These are phyloP conservation scores for Chionomys nivalis DNA, from an alignment of 2,113 vertebrate genomes.

Conservation along the genomic window DNA sequence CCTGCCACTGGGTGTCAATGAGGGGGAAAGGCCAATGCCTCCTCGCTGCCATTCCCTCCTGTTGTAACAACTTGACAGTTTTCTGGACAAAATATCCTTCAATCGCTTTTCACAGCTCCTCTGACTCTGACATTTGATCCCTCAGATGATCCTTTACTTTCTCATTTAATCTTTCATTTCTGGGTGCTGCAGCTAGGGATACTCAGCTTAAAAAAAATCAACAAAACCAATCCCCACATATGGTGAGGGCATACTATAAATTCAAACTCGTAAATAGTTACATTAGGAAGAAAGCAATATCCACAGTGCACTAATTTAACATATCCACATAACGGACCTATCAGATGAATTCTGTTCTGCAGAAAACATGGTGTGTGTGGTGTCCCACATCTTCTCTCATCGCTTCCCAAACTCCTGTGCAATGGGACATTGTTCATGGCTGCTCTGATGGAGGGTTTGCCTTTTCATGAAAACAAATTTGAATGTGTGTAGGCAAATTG, in stretches of 20 bases:
- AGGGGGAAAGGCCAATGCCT: background rate
- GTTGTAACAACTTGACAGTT: background rate
- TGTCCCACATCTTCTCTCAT: background rate
- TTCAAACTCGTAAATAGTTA: background rate
- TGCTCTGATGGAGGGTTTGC: background rate
- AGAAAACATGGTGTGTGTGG: background rate
- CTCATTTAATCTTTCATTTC: background rate
- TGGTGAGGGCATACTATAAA: background rate
- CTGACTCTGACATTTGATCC: background rate
- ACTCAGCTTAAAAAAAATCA: background rate
- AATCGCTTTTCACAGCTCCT: background rate
- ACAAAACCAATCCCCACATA: background rate
- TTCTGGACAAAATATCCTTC: background rate
- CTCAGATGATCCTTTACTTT: background rate
- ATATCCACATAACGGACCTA: background rate
- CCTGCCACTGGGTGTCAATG: background rate
- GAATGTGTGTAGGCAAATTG: conserved; percentile 61
- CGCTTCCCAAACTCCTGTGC: background rate
- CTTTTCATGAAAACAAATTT: conserved; percentile 54
- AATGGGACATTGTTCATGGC: background rate
- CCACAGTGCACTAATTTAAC: background rate
- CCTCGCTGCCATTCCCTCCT: background rate
- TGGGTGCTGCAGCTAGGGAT: background rate
- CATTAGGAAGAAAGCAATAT: background rate
- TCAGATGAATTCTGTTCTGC: background rate